A percentile compares a stretch with the other conserved stretches of the same genome.
Conservation (phyloP, 2,888 invertebrate genomes). For the Stenurella melanura region DNA sequence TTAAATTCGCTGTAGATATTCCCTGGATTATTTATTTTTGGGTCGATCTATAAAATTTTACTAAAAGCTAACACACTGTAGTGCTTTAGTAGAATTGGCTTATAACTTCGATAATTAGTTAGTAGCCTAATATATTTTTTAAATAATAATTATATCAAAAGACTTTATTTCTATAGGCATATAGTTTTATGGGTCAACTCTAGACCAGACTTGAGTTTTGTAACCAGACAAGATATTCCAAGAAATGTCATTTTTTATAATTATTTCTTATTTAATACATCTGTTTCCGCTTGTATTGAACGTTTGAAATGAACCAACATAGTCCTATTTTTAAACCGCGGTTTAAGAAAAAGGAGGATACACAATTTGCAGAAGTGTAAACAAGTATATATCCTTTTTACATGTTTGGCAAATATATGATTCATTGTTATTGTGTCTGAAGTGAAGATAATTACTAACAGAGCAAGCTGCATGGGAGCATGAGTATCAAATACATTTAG, state of each 20-base stretch:
- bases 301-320: constrained; percentile 26
- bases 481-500: too few species aligned
- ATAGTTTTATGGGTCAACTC: too few species aligned
- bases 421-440: not conserved
- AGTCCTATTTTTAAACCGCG: constrained; percentile 20
- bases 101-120: too few species aligned
- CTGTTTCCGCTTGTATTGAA: constrained; percentile 32
- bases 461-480: too few species aligned
- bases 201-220: not conserved
- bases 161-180: too few species aligned
- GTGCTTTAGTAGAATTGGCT: too few species aligned
- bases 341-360: constrained; percentile 22
- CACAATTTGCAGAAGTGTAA: constrained; percentile 32
- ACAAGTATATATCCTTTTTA: constrained; percentile 14
- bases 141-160: too few species aligned
- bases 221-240: not conserved
- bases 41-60: too few species aligned
- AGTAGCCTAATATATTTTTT: too few species aligned
- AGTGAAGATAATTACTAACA: not conserved
- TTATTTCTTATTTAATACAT: constrained; percentile 28
- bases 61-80: too few species aligned
- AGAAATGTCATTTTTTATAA: constrained; percentile 12
- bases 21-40: too few species aligned
- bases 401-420: not conserved
- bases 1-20: too few species aligned